phyloP scores from a whole-genome alignment of 2,113 vertebrate genomes.

The Thamnaconus septentrionalis region DNA sequence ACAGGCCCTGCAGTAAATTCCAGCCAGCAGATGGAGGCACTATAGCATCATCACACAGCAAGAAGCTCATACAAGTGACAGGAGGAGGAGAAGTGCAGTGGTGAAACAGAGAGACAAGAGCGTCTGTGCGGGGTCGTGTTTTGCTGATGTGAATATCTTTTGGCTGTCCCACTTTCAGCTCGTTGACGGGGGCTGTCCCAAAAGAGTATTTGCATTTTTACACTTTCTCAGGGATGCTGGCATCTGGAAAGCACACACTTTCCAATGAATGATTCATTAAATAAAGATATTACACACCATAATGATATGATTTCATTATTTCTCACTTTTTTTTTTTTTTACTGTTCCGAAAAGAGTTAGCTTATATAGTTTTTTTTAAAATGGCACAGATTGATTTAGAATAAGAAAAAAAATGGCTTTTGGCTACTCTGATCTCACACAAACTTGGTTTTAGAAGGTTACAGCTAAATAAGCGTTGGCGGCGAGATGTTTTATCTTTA shows the following conservation, averaged over 20 bases:
- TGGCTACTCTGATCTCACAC: too few species aligned
- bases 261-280: slow-evolving; percentile 58
- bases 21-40: slow-evolving; percentile 50
- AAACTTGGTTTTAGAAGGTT: neutral
- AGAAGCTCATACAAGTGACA: slow-evolving; percentile 11
- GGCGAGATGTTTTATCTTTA: too few species aligned
- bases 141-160: slow-evolving; percentile 44
- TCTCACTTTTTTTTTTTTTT: neutral
- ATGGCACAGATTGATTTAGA: too few species aligned
- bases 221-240: slow-evolving; percentile 79
- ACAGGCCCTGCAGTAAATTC: slow-evolving; percentile 56
- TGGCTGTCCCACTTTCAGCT: slow-evolving; percentile 34
- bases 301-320: slow-evolving; percentile 1
- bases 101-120: slow-evolving; percentile 8
- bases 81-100: neutral
- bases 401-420: too few species aligned
- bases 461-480: neutral
- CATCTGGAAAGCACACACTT: slow-evolving; percentile 70
- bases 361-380: too few species aligned
- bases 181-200: slow-evolving; percentile 39
- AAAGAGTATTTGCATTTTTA: slow-evolving; percentile 51
- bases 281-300: slow-evolving; percentile 42
- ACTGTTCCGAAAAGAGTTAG: too few species aligned
- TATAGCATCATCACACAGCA: slow-evolving; percentile 35
- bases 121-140: slow-evolving; percentile 35